Evolutionary conservation across 2,888 invertebrate species (phyloP).

Genomic region (Ischnura elegans): DNA sequence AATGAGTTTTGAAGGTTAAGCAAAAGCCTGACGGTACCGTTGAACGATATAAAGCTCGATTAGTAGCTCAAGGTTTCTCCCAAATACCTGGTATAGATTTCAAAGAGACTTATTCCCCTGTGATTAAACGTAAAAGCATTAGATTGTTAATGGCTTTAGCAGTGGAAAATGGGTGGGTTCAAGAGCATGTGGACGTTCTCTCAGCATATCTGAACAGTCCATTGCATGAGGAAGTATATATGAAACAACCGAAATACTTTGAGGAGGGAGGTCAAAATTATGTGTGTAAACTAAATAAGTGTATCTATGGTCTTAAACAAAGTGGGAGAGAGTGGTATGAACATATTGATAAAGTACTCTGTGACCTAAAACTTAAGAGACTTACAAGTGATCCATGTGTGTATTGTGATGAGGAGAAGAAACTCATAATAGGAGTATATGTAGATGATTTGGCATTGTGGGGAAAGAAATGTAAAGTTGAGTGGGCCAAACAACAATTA

Average conservation of each 20-base stretch:
- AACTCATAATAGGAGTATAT: neutral
- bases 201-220: neutral
- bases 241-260: neutral
- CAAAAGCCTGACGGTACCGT: neutral
- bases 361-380: neutral
- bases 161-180: neutral
- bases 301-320: neutral
- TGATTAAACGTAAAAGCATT: neutral
- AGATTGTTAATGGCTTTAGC: constrained; percentile 13
- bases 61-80: neutral
- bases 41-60: neutral
- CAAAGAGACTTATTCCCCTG: neutral
- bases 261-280: neutral
- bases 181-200: neutral
- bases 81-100: neutral
- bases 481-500: neutral
- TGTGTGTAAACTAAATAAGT: neutral
- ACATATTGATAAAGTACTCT: neutral
- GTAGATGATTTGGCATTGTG: neutral
- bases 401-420: neutral
- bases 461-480: neutral
- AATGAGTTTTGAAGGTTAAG: neutral
- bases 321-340: too few relatives aligned
- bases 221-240: neutral
- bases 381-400: neutral